A percentile compares a stretch with the other conserved stretches of the same genome.
Evolutionary conservation across 2,113 vertebrate genomes (phyloP).

Genomic region (Pogona vitticeps): DNA sequence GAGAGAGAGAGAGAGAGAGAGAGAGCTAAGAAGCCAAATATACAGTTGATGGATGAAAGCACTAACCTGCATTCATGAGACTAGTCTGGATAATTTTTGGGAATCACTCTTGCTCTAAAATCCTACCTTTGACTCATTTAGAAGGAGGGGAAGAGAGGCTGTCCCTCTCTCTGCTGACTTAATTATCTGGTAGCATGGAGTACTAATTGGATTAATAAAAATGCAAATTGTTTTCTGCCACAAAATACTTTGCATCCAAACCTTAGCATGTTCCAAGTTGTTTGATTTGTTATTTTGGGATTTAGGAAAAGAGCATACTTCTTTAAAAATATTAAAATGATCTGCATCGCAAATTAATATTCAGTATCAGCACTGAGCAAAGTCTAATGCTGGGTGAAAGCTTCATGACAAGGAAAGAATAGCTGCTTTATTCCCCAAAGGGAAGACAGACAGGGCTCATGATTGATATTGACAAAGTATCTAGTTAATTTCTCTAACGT

Average conservation of each 20-base stretch:
- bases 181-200: constrained; percentile 3
- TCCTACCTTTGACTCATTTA: background rate
- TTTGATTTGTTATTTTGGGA: background rate
- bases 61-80: background rate
- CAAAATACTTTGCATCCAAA: background rate
- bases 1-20: no score
- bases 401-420: constrained; percentile 39
- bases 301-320: background rate
- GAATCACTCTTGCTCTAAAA: background rate
- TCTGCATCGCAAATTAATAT: constrained; percentile 11
- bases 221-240: constrained; percentile 37
- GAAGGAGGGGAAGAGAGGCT: background rate
- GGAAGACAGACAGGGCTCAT: constrained; percentile 27
- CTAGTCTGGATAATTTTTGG: background rate
- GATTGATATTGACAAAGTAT: constrained; percentile 2
- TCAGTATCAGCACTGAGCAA: constrained; percentile 19
- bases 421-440: constrained; percentile 32
- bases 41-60: background rate
- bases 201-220: constrained; percentile 13
- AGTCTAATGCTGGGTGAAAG: background rate
- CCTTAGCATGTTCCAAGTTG: constrained; percentile 22
- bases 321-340: background rate
- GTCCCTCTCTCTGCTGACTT: background rate
- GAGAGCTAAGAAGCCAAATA: no score
- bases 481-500: constrained; percentile 56